Evolutionary conservation across 2,888 invertebrate species (phyloP).

Genomic region (Sylvicola cinctus): DNA sequence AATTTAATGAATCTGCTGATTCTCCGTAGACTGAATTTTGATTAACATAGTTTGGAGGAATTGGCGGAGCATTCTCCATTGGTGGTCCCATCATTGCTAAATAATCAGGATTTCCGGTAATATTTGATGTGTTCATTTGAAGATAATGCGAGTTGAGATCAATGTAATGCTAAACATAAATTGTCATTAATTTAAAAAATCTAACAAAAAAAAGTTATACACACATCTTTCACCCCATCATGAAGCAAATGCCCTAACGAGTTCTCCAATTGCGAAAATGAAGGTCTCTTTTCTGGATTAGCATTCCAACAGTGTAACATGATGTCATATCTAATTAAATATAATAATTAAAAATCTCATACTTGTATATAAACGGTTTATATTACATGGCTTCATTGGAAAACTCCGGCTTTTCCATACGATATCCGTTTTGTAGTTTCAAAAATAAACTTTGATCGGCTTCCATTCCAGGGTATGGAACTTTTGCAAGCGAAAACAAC

Average conservation of each 20-base stretch:
- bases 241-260: slow-evolving; percentile 61
- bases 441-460: slow-evolving; percentile 48
- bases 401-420: slow-evolving; percentile 72
- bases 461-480: slow-evolving; percentile 71
- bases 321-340: slow-evolving; percentile 78
- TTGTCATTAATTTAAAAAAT: slow-evolving; percentile 4
- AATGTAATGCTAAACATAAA: slow-evolving; percentile 49
- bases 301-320: slow-evolving; percentile 95
- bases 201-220: too few relatives aligned
- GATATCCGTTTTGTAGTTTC: slow-evolving; percentile 61
- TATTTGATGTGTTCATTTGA: slow-evolving; percentile 40
- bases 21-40: too few relatives aligned
- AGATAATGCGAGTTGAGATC: slow-evolving; percentile 65
- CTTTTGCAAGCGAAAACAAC: slow-evolving; percentile 64
- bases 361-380: not conserved
- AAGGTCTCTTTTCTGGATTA: slow-evolving; percentile 85
- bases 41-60: slow-evolving; percentile 22
- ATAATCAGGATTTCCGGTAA: slow-evolving; percentile 43
- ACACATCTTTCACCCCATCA: slow-evolving; percentile 52
- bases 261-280: slow-evolving; percentile 75
- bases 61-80: slow-evolving; percentile 27
- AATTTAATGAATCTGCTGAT: too few relatives aligned
- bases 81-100: slow-evolving; percentile 60
- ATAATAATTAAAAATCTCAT: slow-evolving; percentile 2
- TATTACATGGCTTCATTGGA: slow-evolving; percentile 41